Conservation (phyloP, 2,888 invertebrate genomes). For the Esperia sulphurella region DNA sequence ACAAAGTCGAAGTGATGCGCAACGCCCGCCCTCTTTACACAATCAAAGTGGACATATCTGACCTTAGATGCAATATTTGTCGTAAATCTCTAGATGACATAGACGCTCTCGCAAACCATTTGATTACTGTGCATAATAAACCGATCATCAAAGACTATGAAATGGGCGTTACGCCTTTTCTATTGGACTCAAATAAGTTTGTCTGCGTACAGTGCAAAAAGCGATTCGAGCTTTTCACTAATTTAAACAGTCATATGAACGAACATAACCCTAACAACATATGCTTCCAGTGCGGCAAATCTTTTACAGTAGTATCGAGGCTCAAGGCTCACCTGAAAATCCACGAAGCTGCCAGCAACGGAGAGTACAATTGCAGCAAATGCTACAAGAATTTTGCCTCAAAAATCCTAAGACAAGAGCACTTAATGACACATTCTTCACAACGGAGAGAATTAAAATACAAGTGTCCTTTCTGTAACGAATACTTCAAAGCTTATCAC, state of each 20-base stretch:
- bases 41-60: constrained; percentile 57
- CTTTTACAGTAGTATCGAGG: constrained; percentile 47
- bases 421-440: constrained; percentile 24
- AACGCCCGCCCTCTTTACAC: constrained; percentile 35
- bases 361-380: constrained; percentile 43
- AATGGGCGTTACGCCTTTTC: constrained; percentile 54
- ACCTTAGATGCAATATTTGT: constrained; percentile 55
- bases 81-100: constrained; percentile 30
- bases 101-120: constrained; percentile 47
- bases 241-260: constrained; percentile 61
- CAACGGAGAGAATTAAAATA: constrained; percentile 25
- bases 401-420: constrained; percentile 39
- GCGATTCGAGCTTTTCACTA: constrained; percentile 50
- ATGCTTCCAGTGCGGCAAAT: constrained; percentile 52
- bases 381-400: constrained; percentile 48
- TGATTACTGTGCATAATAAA: constrained; percentile 45
- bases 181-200: constrained; percentile 33
- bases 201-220: constrained; percentile 49
- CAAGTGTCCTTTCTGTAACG: constrained; percentile 52
- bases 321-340: constrained; percentile 50
- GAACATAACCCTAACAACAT: constrained; percentile 61
- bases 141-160: constrained; percentile 38
- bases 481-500: constrained; percentile 51
- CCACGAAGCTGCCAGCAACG: constrained; percentile 33
- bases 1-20: constrained; percentile 44